Base-by-base conservation (phyloP, 2,113 vertebrate species). In the Bubo blakistoni region DNA sequence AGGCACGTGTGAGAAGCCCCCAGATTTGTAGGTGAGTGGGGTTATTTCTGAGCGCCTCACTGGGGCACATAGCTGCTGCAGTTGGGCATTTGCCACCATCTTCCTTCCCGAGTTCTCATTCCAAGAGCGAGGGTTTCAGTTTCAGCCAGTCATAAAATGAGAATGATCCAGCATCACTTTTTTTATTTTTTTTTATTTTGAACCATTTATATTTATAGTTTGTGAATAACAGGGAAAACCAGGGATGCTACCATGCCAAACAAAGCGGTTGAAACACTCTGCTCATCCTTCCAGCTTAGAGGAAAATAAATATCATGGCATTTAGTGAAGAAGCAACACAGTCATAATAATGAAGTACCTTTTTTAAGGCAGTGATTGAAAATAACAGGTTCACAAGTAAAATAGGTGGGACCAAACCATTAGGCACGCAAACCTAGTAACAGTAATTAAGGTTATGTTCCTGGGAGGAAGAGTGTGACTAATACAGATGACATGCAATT, bases 331-430 rank as follows among this genome's bases (percentile, higher is more conserved):
- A 88, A 58, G 42, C 13, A 67, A 90, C 44, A 81, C 20, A 77
- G 44, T 62, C 1, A 2, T 55, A 84, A 72, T 67, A 94, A 96
- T 42, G n/a, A 94, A 79, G 40, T 49, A 21, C 17, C 59, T 73
- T 88, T 88, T 96, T 89, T 69, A 92, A 81, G 59, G 57, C 26
- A 44, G 51, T 76, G 62, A 79, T 88, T 95, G 86, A 90, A 97
- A 96, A 92, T 42, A 92, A 82, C 24, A 70, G 51, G 83, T 92
- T 97, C 69, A 47, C 46, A 88, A 85, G 65, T 34, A 47, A 95
- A 92, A 88, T 70, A 91, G 51, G 36, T 17, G 19, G 69, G 69
- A 88, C 61, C 81, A 93, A 92, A 81, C 27, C 6, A 36, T 70
- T 49, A 78, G 76, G 70, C 49, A 38, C 3, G 4, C 67, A 94